Evolutionary conservation across 2,113 vertebrate species (phyloP), one percentile per base, ranked within the genome.

Genomic region (Philantomba maxwellii): DNA sequence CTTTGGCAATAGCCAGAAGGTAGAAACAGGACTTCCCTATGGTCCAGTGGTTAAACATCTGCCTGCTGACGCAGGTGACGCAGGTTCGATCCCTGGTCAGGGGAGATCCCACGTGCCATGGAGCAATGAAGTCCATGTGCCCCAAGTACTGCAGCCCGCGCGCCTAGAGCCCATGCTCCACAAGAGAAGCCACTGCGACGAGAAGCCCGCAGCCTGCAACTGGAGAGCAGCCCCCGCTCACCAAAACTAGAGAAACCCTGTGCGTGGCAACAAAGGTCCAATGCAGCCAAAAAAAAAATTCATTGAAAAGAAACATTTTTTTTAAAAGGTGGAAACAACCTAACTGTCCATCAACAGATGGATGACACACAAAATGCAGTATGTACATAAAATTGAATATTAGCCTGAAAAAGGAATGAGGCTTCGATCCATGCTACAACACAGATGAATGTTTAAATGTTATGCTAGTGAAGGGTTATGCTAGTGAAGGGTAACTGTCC

Each of bases 81-180:
- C 70, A 43, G 70, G 39, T 43, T 43, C 1, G 3, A 75, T 43
- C 39, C 39, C 39, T 75, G 70, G 39, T 43, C 6, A 2, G 23
- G 39, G 70, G 43, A 75, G 23, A 26, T 43, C 12, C 23, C 39
- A 75, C 70, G 43, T 75, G 12, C 70, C 70, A 26, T 26, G 70
- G 39, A 43, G 70, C 70, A 75, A 4, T 7, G 19, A 26, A 15
- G 19, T 23, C 66, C 36, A 1, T 3, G 36, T 13, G 36, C 66
- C 2, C 0, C 36, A 13, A 6, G 66, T 13, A 73, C n/a, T 39
- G 36, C 25, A 73, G 66, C 66, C 66, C 2, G 0, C 1, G 1
- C 2, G 21, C 12, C 39, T 75, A 14, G 70, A 75, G 12, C 23
- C 70, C 39, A 75, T 2, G 36, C 12, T 26, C 39, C 70, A 75